phyloP scores from a whole-genome alignment of 2,888 invertebrate genomes.

The Pyralis farinalis region DNA sequence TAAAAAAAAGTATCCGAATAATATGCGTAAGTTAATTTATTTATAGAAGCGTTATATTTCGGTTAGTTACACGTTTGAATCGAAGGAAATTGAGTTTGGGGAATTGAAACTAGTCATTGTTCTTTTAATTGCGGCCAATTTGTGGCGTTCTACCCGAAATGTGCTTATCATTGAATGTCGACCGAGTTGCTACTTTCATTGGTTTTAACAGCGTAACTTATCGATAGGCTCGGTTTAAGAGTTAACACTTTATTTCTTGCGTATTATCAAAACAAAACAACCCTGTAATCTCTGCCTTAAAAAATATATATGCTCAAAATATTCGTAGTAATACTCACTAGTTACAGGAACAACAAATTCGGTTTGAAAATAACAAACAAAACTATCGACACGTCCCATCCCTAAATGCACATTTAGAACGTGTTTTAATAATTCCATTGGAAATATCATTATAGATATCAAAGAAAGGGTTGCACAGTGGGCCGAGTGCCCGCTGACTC shows the following conservation, averaged over 20 bases:
- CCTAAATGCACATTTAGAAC: conserved; percentile 40
- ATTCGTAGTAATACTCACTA: too few relatives aligned
- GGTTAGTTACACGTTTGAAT: conserved; percentile 65
- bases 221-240: conserved; percentile 11
- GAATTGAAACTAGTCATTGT: conserved; percentile 79
- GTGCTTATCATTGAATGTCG: conserved; percentile 66
- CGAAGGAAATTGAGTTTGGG: conserved; percentile 77
- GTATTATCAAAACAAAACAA: too few relatives aligned
- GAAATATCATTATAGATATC: conserved; percentile 75
- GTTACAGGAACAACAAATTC: too few relatives aligned
- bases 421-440: conserved; percentile 64
- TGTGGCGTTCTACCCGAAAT: conserved; percentile 75
- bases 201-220: conserved; percentile 23
- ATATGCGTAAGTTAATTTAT: conserved; percentile 34
- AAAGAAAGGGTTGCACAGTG: conserved; percentile 78
- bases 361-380: neutral
- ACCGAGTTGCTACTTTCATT: conserved; percentile 30
- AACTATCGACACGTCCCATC: conserved; percentile 23
- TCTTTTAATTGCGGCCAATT: conserved; percentile 79
- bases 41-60: conserved; percentile 57
- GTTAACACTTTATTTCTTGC: too few relatives aligned
- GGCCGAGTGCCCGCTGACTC: conserved; percentile 72
- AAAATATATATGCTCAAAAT: too few relatives aligned
- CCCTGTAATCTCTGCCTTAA: too few relatives aligned
- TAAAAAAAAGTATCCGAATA: conserved; percentile 15